Base-by-base conservation (phyloP, 64 coral and sea anemone species). In the Stichodactyla helianthus region DNA sequence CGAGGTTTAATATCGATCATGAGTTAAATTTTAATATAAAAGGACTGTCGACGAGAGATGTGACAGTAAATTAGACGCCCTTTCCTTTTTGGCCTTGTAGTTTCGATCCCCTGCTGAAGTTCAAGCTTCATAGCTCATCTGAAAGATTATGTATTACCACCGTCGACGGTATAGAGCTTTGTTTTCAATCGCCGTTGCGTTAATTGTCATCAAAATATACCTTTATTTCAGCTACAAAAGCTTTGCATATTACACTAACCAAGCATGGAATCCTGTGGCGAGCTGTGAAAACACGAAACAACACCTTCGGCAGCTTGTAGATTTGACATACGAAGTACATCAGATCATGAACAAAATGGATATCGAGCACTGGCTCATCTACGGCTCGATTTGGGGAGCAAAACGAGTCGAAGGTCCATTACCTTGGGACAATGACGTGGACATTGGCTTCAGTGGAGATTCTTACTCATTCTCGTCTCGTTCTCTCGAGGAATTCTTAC, bases 391-490 rank as follows among this genome's bases (percentile, higher is more conserved):
- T 4, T 81, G 35, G 35, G 78, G 78, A 5, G 78, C 78, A 3
- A 81, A 52, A 16, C 78, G 78, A 22, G 20, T 81, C 4, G 78
- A 81, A 52, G 78, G 78, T 17, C 78, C 78, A 74, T 31, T 91
- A 13, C 90, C 90, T 16, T 92, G 90, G 90, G 90, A 92, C 22
- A 92, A 92, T 52, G 90, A 92, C 52, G 86, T 92, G 1, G 90
- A 92, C 54, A 87, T 92, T 77, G 90, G 90, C 16, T 92, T 92
- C 80, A 15, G 80, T 71, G 90, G 85, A 2, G 79, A 92, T 17
- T 51, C 50, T 17, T 53, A 51, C 17, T 11, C 57, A 5, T 57
- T 93, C 52, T 53, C 19, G 58, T 18, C 23, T 50, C 4, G 59
- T 94, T 57, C 20, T 17, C 25, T 82, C 25, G 50, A 59, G 54